Evolutionary conservation across 2,113 vertebrate species (phyloP), one percentile per base, ranked within the genome.

Genomic region (Accipiter virgatus): DNA sequence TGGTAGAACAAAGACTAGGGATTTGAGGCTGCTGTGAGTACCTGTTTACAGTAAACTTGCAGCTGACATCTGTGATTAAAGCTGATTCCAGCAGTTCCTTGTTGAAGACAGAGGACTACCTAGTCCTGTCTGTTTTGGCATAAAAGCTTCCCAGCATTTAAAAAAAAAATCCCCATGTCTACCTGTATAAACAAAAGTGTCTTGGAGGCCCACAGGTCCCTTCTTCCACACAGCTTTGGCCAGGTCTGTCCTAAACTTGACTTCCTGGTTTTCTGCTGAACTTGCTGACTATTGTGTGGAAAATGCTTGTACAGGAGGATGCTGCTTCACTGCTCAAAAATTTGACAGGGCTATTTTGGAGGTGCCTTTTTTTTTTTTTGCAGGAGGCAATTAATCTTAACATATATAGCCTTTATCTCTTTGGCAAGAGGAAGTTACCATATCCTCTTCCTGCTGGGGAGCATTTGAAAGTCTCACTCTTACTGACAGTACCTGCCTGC

Each of bases 1-100:
- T 88, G 79, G 32, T 50, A 23, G 71, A 91, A 80, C 78, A 77
- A 47, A 82, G 86, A 20, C 17, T 23, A 36, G 38, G 53, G 70
- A 23, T 56, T 52, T 43, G 83, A 89, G 45, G 70, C 58, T 88
- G 65, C 86, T 14, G 4, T 4, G 7, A 48, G 47, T 75, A 36
- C 88, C 74, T 93, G 53, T 77, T 94, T 42, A 29, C 73, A 5
- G 17, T n/a, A 43, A 90, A 70, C 78, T 77, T 62, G 66, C 62
- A 62, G 78, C 90, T 90, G 92, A 36, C 66, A 89, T 63, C n/a
- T 19, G n/a, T 53, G 73, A 82, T 91, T 55, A 73, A 90, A 90
- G 66, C 78, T 1, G 8, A 38, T 75, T 65, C 19, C 79, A 88
- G 63, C 47, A 81, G 61, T 18, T 73, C 36, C 48, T 27, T 52